These are phyloP conservation scores for Falco biarmicus DNA, from an alignment of 2,797 vertebrate species.

Conservation along the genomic window DNA sequence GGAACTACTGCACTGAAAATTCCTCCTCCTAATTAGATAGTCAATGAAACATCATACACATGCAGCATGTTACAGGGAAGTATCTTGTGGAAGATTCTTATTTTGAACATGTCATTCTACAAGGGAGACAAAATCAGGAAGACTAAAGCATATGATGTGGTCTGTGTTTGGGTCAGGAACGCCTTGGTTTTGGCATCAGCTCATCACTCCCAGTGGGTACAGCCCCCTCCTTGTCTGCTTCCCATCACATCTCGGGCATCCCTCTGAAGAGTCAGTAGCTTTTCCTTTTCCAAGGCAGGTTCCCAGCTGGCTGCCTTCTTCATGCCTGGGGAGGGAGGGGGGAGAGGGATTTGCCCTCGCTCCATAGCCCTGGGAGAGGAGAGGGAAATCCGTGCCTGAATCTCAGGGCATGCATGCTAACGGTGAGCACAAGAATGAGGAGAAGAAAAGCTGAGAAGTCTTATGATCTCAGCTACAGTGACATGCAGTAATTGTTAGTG, in stretches of 20 bases:
- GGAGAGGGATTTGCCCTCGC: rapidly evolving
- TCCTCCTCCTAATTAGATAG: background rate
- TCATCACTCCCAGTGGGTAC: rapidly evolving
- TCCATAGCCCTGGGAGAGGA: background rate
- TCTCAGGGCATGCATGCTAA: background rate
- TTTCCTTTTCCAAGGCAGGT: background rate
- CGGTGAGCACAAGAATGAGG: background rate
- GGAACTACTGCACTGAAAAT: background rate
- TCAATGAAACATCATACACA: rapidly evolving
- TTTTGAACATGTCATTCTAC: background rate
- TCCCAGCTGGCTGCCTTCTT: background rate
- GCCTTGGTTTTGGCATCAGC: background rate
- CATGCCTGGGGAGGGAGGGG: background rate
- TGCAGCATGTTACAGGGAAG: background rate
- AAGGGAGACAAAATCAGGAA: background rate
- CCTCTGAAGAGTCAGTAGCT: background rate
- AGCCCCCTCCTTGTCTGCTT: background rate
- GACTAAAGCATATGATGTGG: background rate
- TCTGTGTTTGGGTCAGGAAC: background rate
- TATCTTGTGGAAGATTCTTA: background rate
- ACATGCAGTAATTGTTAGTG: background rate
- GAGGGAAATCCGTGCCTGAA: background rate
- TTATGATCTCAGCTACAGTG: background rate
- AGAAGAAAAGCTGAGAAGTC: background rate
- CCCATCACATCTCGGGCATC: rapidly evolving